Percentiles rank a stretch among this genome's conserved stretches.
These are phyloP conservation scores for Ovibos moschatus DNA, from an alignment of 2,113 vertebrate species.

Conservation along the genomic window DNA sequence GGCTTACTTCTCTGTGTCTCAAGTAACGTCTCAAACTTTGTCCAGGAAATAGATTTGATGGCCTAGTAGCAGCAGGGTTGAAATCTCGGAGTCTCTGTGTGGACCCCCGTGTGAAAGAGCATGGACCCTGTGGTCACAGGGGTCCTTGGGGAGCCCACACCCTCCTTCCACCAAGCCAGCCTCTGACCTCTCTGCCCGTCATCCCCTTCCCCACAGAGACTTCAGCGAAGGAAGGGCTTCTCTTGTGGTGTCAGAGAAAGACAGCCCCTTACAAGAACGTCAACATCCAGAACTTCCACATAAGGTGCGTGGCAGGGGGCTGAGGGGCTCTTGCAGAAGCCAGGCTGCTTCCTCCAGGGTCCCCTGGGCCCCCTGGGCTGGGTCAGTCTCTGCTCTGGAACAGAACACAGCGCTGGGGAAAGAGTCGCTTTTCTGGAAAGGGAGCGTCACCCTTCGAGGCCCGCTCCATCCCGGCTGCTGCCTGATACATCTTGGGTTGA, in stretches of 20 bases:
- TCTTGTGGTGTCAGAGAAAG: constrained; percentile 99
- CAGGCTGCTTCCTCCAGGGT: not conserved
- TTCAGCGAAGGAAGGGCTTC: constrained; percentile 97
- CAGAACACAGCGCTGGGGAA: not conserved
- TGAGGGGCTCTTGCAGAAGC: not conserved
- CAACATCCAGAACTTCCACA: constrained; percentile 99
- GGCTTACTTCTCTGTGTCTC: not conserved
- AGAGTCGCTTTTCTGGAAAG: not conserved
- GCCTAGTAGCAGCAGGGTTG: not conserved
- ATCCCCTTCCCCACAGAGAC: constrained; percentile 85
- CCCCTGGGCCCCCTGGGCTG: too few relatives aligned
- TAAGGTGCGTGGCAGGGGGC: constrained; percentile 85
- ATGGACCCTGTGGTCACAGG: not conserved
- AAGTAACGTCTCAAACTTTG: not conserved
- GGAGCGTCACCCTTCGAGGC: not conserved
- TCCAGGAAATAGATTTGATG: not conserved
- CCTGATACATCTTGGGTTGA: not conserved
- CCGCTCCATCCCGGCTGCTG: fast-evolving
- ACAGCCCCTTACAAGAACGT: constrained; percentile 99
- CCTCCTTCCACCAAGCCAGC: not conserved
- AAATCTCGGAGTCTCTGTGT: not conserved
- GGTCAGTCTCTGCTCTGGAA: not conserved
- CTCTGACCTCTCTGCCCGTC: fast-evolving
- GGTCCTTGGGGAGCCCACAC: not conserved
- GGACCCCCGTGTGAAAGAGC: not conserved